phyloP scores from a whole-genome alignment of 2,888 invertebrate species.

The Ganaspis brasiliensis region DNA sequence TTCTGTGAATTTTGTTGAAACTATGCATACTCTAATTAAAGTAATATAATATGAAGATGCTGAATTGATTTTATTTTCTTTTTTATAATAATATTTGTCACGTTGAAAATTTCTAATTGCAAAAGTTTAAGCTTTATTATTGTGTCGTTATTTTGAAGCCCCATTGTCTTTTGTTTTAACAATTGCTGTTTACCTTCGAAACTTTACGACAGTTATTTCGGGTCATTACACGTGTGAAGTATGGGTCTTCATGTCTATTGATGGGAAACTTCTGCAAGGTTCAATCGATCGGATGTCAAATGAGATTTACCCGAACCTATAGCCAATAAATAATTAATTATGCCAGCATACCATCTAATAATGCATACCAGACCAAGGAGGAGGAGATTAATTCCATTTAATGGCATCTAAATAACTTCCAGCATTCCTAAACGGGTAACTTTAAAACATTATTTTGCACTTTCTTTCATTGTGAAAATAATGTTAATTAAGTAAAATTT shows the following conservation, averaged over 20 bases:
- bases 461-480: neutral
- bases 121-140: neutral
- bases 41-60: no score
- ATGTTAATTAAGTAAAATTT: neutral
- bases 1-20: no score
- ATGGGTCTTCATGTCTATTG: constrained; percentile 22
- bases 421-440: neutral
- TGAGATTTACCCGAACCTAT: constrained; percentile 24
- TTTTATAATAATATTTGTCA: no score
- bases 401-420: neutral
- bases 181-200: neutral
- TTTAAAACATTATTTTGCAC: neutral
- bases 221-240: constrained; percentile 7
- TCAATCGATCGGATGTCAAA: constrained; percentile 19
- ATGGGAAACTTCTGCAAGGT: neutral
- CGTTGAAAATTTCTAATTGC: no score
- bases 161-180: neutral
- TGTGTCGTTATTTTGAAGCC: neutral
- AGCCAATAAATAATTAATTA: constrained; percentile 23
- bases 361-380: neutral
- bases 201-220: constrained; percentile 11
- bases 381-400: constrained; percentile 9
- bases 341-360: neutral
- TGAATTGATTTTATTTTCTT: no score
- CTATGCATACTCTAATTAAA: no score